Percentiles rank a stretch among this genome's conserved stretches.
phyloP scores from a whole-genome alignment of 2,888 invertebrate genomes.

The Phyto melanocephala region DNA sequence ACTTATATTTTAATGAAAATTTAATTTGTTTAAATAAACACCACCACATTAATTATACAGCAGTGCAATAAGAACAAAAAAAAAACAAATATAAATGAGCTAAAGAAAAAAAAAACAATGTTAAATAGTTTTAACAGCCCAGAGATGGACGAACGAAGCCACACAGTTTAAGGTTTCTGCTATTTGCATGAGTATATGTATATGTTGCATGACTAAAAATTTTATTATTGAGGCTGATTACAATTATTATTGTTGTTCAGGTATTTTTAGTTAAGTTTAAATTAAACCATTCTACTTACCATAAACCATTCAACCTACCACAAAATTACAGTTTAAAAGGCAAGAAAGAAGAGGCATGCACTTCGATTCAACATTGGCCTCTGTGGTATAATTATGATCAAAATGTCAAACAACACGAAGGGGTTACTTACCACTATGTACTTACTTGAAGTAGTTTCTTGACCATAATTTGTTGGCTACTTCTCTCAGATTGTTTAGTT shows the following conservation, averaged over 20 bases:
- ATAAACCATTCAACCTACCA: conserved; percentile 52
- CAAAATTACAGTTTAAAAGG: conserved; percentile 55
- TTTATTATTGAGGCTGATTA: not conserved
- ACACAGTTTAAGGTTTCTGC: no score
- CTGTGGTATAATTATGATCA: conserved; percentile 41
- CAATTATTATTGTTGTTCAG: conserved; percentile 33
- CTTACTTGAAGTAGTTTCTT: not conserved
- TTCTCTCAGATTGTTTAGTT: not conserved
- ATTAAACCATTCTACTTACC: conserved; percentile 22
- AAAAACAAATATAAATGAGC: no score
- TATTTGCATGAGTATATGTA: no score
- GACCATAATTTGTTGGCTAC: conserved; percentile 19
- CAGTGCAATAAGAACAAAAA: no score
- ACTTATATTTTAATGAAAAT: conserved; percentile 41
- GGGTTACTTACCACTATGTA: conserved; percentile 8
- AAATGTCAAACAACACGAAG: conserved; percentile 53
- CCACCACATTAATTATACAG: not conserved
- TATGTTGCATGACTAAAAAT: conserved; percentile 31
- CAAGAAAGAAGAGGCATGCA: not conserved
- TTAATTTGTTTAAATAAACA: conserved; percentile 52
- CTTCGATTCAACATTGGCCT: not conserved
- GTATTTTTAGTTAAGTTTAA: conserved; percentile 35
- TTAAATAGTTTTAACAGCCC: not conserved
- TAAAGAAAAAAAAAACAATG: conserved; percentile 24
- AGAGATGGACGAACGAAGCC: conserved; percentile 14